phyloP scores from a whole-genome alignment of 2,113 vertebrate species.

The Orycteropus afer region DNA sequence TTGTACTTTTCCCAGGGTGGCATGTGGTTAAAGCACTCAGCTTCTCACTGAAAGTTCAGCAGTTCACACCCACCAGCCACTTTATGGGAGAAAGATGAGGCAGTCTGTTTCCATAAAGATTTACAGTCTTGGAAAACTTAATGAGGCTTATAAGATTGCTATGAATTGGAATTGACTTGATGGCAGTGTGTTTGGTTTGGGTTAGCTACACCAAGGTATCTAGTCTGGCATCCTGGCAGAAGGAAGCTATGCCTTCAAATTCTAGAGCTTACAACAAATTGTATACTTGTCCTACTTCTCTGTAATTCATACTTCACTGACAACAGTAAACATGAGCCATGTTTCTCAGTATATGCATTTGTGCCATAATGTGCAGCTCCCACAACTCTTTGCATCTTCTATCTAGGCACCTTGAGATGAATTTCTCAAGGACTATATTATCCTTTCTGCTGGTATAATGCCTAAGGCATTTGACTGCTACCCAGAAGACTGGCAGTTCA shows the following conservation, averaged over 20 bases:
- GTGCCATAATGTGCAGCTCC: neutral
- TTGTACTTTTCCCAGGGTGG: neutral
- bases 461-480: too few relatives aligned
- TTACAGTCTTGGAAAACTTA: too few relatives aligned
- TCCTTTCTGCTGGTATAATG: too few relatives aligned
- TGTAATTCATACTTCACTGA: neutral
- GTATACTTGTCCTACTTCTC: neutral
- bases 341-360: neutral
- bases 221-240: neutral
- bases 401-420: neutral
- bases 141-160: too few relatives aligned
- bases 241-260: neutral
- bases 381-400: accelerated
- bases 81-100: too few relatives aligned
- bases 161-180: too few relatives aligned
- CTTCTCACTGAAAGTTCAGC: too few relatives aligned
- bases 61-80: too few relatives aligned
- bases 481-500: too few relatives aligned
- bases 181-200: too few relatives aligned
- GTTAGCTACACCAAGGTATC: neutral
- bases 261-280: neutral
- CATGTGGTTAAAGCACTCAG: too few relatives aligned
- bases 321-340: neutral
- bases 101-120: too few relatives aligned
- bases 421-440: neutral